Evolutionary conservation across 2,797 vertebrate species (phyloP).

Genomic region (Ataeniobius toweri): DNA sequence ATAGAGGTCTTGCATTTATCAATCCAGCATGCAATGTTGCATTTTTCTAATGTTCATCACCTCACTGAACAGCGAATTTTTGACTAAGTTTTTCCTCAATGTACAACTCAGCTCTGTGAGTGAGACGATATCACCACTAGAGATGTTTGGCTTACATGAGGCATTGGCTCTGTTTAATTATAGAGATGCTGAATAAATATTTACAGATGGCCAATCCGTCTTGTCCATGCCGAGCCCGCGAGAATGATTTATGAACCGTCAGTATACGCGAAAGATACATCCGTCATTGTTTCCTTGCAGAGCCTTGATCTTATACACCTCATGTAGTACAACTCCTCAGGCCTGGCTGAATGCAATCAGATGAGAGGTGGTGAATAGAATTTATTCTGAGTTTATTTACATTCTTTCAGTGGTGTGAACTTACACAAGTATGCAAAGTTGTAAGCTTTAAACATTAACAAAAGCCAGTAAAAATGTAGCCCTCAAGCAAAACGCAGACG

Average conservation of each 20-base stretch:
- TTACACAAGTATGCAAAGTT: not conserved
- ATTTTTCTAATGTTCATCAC: conserved; percentile 43
- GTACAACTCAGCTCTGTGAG: conserved; percentile 68
- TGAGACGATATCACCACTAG: conserved; percentile 59
- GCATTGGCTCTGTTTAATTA: conserved; percentile 80
- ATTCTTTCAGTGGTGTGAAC: not conserved
- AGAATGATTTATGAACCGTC: conserved; percentile 76
- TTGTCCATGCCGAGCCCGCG: conserved; percentile 58
- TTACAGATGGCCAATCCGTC: conserved; percentile 78
- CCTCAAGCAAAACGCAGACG: not conserved
- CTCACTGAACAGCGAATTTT: conserved; percentile 73
- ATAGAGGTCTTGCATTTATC: conserved; percentile 61
- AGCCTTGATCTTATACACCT: conserved; percentile 32
- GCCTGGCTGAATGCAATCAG: not conserved
- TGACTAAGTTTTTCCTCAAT: conserved; percentile 76
- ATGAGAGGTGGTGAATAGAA: conserved; percentile 5
- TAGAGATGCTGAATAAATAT: conserved; percentile 82
- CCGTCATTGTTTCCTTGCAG: conserved; percentile 49
- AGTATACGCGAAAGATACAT: conserved; percentile 63
- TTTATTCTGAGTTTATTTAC: conserved; percentile 7
- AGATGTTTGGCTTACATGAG: conserved; percentile 73
- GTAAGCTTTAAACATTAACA: not conserved
- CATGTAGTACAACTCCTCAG: conserved; percentile 20
- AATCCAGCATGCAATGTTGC: conserved; percentile 45
- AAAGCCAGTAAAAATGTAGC: too few species aligned